These are phyloP conservation scores for Pelodytes ibericus DNA, from an alignment of 2,797 vertebrate species.

Conservation along the genomic window DNA sequence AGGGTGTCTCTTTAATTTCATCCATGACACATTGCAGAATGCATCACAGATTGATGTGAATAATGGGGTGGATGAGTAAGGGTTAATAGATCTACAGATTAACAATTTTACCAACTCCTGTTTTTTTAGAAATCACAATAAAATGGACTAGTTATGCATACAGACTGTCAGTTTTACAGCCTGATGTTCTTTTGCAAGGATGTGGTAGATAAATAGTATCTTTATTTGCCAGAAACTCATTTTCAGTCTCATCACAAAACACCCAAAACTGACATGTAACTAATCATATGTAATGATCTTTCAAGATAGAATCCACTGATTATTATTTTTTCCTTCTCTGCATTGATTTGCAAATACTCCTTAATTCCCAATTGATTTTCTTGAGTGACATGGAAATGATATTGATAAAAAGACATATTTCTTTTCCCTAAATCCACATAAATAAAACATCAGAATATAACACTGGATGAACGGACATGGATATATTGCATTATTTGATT, in stretches of 20 bases:
- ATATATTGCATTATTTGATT: too few species aligned
- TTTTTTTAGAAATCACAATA: constrained; percentile 39
- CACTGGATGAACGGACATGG: too few species aligned
- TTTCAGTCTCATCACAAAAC: constrained; percentile 61
- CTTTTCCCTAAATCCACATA: constrained; percentile 7
- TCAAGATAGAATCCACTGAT: constrained; percentile 62
- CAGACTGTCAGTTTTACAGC: constrained; percentile 41
- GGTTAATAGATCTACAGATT: neutral
- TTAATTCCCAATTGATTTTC: constrained; percentile 49
- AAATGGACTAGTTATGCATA: constrained; percentile 17
- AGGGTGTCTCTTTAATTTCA: neutral
- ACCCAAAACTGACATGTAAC: constrained; percentile 63
- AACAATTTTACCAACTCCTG: constrained; percentile 6
- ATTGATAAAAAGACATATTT: constrained; percentile 13
- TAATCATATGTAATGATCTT: constrained; percentile 64
- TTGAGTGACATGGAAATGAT: constrained; percentile 40
- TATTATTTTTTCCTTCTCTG: constrained; percentile 30
- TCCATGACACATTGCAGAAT: neutral
- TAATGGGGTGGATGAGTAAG: neutral
- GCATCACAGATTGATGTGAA: neutral
- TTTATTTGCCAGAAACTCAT: constrained; percentile 61
- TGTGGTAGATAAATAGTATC: constrained; percentile 48
- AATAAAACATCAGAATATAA: constrained; percentile 1
- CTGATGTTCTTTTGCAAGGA: constrained; percentile 47
- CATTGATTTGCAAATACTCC: constrained; percentile 48